Percentiles rank a stretch among this genome's conserved stretches.
phyloP scores from a whole-genome alignment of 2,113 vertebrate species.

The Lepus timidus region DNA sequence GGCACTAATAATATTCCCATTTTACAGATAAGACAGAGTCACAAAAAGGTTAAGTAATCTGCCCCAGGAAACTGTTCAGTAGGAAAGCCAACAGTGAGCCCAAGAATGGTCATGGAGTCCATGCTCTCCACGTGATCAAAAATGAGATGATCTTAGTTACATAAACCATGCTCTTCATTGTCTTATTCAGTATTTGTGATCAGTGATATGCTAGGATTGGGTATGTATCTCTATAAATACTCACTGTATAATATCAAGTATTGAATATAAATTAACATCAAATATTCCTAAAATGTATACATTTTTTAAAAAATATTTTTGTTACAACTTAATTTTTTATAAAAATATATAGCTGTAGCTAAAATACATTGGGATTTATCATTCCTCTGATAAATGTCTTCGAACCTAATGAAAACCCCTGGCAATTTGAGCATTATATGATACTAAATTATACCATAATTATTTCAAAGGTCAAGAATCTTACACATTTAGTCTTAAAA shows the following conservation, averaged over 20 bases:
- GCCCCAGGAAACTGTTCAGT: not conserved
- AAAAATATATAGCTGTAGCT: not conserved
- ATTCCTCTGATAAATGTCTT: constrained; percentile 29
- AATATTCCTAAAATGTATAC: not conserved
- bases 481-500: constrained; percentile 75
- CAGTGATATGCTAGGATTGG: not conserved
- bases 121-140: not conserved
- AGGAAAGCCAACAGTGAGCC: not conserved
- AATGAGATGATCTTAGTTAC: not conserved
- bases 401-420: constrained; percentile 68
- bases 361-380: constrained; percentile 51
- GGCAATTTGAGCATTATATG: constrained; percentile 74
- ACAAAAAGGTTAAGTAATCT: not conserved
- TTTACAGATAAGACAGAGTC: not conserved
- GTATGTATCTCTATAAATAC: not conserved
- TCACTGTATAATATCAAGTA: not conserved
- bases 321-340: constrained; percentile 55
- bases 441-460: constrained; percentile 76
- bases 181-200: not conserved
- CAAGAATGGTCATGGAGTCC: not conserved
- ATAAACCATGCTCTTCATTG: not conserved
- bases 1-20: not conserved
- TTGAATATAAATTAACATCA: not conserved
- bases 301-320: constrained; percentile 56
- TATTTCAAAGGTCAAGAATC: constrained; percentile 82